These are phyloP conservation scores for Enteromius paludinosus DNA, from an alignment of 2,797 vertebrate species.

Conservation along the genomic window DNA sequence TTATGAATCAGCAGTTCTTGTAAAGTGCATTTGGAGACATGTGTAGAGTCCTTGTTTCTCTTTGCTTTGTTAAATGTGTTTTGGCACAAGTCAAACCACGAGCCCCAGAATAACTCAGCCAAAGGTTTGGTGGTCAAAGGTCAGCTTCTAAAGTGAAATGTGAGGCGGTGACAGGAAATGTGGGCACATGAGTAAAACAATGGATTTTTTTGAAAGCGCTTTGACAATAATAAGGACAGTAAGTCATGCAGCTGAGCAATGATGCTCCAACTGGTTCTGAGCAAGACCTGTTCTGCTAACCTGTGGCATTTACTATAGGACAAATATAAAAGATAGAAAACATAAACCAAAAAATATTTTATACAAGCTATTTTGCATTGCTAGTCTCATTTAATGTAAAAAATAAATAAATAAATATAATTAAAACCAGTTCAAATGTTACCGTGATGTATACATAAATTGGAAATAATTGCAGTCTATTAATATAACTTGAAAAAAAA, in stretches of 20 bases:
- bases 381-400: no score
- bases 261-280: not conserved
- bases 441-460: no score
- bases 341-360: no score
- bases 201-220: not conserved
- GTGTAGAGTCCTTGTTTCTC: not conserved
- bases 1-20: slow-evolving; percentile 30
- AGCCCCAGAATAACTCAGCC: not conserved
- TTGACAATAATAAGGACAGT: not conserved
- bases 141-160: not conserved
- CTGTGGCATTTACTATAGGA: not conserved
- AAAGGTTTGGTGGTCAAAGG: not conserved
- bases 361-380: no score
- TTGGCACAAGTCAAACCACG: not conserved
- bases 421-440: no score
- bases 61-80: not conserved
- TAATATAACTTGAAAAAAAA: no score
- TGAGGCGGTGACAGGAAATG: slow-evolving; percentile 10
- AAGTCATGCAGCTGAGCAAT: not conserved
- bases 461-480: no score
- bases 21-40: slow-evolving; percentile 7
- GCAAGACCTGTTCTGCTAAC: not conserved
- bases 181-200: not conserved
- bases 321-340: not conserved
- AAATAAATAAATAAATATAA: no score